These are phyloP conservation scores for Vanessa cardui DNA, from an alignment of 2,888 invertebrate species.

Conservation along the genomic window DNA sequence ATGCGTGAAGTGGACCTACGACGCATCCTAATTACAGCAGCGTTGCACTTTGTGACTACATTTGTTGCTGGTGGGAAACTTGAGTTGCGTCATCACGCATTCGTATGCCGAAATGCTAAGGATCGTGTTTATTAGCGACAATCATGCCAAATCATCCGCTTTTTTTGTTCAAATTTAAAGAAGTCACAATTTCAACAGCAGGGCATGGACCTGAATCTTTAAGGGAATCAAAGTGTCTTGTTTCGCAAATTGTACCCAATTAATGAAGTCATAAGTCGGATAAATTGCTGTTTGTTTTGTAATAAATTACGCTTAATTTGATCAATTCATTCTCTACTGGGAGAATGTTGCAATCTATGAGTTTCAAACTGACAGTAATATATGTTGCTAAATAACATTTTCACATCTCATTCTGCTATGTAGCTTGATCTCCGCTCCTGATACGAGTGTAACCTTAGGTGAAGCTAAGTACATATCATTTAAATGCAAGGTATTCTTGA, in stretches of 20 bases:
- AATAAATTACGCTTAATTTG: no score
- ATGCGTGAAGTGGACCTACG: conserved; percentile 57
- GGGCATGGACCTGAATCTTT: no score
- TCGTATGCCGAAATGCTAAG: conserved; percentile 31
- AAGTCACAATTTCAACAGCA: neutral
- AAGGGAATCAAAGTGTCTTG: no score
- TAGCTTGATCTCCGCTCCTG: neutral
- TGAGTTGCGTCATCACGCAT: conserved; percentile 34
- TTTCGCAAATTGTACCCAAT: no score
- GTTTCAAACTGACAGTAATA: no score
- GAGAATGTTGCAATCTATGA: no score
- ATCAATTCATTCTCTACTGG: no score
- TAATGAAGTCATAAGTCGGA: no score
- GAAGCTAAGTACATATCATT: conserved; percentile 20
- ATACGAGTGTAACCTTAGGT: neutral
- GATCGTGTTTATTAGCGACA: conserved; percentile 13
- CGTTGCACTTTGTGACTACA: conserved; percentile 60
- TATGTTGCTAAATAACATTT: neutral
- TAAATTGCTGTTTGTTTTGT: no score
- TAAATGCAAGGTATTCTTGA: conserved; percentile 29
- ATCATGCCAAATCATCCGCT: neutral
- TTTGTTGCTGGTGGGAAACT: conserved; percentile 66
- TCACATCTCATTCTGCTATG: neutral
- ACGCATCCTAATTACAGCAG: conserved; percentile 76
- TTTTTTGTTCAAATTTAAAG: no score